Percentiles rank a stretch among this genome's conserved stretches.
Evolutionary conservation across 2,888 invertebrate species (phyloP).

Genomic region (Meteorus cinctellus): DNA sequence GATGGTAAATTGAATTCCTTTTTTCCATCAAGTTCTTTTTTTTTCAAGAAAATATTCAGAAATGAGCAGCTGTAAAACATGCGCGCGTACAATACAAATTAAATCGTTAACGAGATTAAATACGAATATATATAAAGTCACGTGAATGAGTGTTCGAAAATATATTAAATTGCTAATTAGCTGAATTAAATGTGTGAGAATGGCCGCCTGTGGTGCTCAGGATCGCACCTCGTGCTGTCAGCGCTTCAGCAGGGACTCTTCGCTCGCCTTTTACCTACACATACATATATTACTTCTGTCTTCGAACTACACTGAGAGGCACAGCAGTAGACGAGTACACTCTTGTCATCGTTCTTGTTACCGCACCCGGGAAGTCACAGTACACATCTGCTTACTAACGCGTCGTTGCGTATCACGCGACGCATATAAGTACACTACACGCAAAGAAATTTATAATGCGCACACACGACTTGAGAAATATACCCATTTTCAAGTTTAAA

Average conservation of each 20-base stretch:
- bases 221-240: conserved; percentile 32
- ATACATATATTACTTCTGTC: neutral
- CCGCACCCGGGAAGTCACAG: conserved; percentile 1
- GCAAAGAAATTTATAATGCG: conserved; percentile 13
- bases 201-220: conserved; percentile 32
- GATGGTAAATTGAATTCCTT: too few relatives aligned
- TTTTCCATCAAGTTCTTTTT: neutral
- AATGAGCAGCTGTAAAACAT: conserved; percentile 22
- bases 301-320: neutral
- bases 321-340: neutral
- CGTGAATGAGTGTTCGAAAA: conserved; percentile 34
- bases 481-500: neutral
- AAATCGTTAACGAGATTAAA: conserved; percentile 19
- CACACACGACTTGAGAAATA: neutral
- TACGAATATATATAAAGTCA: conserved; percentile 34
- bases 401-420: conserved; percentile 43
- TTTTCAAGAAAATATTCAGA: neutral
- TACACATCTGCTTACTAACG: neutral
- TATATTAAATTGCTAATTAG: conserved; percentile 37
- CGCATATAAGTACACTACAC: conserved; percentile 21
- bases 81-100: conserved; percentile 8
- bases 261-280: neutral
- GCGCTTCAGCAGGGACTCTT: conserved; percentile 32
- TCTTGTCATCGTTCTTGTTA: conserved; percentile 43
- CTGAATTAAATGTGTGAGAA: conserved; percentile 32